Conservation (phyloP, 2,113 vertebrate genomes). For the Heptranchias perlo region DNA sequence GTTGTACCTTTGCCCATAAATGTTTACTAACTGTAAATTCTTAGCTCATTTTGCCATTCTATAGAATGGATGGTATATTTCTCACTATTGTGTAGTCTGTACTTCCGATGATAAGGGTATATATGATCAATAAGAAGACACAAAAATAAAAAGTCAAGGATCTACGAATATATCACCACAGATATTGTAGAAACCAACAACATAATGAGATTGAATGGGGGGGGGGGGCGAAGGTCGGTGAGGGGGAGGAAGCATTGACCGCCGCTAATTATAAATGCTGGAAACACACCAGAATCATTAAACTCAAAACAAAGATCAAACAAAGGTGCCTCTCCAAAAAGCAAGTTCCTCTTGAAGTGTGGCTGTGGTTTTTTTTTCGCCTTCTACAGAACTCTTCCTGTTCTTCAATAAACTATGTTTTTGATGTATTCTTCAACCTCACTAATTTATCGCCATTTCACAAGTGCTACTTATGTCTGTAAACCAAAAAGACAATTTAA, state of each 20-base stretch:
- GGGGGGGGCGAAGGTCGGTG: too few relatives aligned
- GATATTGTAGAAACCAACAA: background rate
- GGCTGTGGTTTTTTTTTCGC: background rate
- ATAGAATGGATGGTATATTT: background rate
- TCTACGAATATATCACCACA: too few relatives aligned
- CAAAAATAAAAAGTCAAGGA: background rate
- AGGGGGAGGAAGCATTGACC: too few relatives aligned
- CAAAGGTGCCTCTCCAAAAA: background rate
- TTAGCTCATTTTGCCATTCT: background rate
- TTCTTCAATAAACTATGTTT: background rate
- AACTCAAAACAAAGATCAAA: background rate
- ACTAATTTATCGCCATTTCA: background rate
- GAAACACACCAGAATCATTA: background rate
- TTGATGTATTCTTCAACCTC: background rate
- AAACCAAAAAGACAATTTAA: background rate
- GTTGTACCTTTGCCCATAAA: too few relatives aligned
- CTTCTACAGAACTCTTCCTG: background rate
- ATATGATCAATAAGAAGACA: background rate
- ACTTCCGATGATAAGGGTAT: background rate
- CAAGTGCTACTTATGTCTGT: background rate
- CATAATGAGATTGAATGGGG: background rate
- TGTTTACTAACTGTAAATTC: background rate
- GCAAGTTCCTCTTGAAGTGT: background rate
- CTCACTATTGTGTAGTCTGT: background rate
- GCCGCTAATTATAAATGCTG: too few relatives aligned